Base-by-base conservation (phyloP, 2,888 invertebrate genomes). In the Standfussiana lucernea region DNA sequence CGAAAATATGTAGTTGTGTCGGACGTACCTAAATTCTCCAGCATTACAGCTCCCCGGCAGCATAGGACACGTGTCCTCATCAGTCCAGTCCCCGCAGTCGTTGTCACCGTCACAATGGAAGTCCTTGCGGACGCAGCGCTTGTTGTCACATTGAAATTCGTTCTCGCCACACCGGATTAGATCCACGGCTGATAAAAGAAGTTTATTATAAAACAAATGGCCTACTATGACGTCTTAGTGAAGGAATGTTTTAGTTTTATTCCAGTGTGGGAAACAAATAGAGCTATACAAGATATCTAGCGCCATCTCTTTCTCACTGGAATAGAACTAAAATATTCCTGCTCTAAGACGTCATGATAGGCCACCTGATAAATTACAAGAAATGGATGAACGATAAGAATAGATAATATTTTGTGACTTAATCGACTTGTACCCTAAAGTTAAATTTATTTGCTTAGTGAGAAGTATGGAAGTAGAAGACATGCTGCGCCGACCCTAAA, bases 71-170 rank as follows among this genome's bases (percentile, higher is more conserved):
- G 98, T 97, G 89, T 98, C 98, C 91, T 99, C 99, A 90, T 99
- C 99, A 73, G 98, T 98, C 98, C 98, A 98, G 91, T 99, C 99
- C 0, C 98, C 98, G 89, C 99, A 99, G 91, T 99, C 98, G 90
- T 98, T 98, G 90, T 98, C 98, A 0, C 98, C 98, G 87, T 99
- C 99, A 91, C 99, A 99, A 82, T 98, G 97, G 91, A 98, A 98
- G 79, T 98, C 97, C 87, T 97, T 97, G 59, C 98, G 97, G 66
- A 99, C 97, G 92, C 99, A 99, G 75, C 98, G 97, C 45, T 97
- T 97, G 90, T 97, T 98, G 77, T 97, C 95, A 90, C 98, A 98
- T 92, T 98, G 98, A 84, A 98, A 98, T 90, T 98, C 98, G 15
- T 97, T 97, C 79, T 98, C 98, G 24, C 97, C 97, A 90, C 98